These are phyloP conservation scores for Epistrophella euchroma DNA, from an alignment of 2,888 invertebrate genomes.

Conservation along the genomic window DNA sequence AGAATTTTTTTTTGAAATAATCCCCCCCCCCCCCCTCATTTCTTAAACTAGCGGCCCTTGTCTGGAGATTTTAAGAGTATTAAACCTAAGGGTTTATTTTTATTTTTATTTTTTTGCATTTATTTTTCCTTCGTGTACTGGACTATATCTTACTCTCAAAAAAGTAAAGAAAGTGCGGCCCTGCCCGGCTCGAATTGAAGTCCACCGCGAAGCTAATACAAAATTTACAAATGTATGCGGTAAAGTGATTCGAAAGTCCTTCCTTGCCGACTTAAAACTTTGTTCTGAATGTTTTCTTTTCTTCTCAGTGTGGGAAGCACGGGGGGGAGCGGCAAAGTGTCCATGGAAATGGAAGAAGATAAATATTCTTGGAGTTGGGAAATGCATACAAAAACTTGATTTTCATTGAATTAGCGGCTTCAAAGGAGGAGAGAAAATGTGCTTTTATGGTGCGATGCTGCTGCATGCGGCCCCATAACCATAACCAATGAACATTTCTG, in stretches of 20 bases:
- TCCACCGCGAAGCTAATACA: slow-evolving; percentile 63
- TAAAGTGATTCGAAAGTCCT: slow-evolving; percentile 57
- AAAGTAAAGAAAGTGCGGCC: neutral
- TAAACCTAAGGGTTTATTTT: too few species aligned
- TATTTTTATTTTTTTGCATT: too few species aligned
- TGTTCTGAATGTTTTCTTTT: slow-evolving; percentile 15
- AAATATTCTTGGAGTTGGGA: slow-evolving; percentile 33
- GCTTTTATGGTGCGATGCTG: slow-evolving; percentile 55
- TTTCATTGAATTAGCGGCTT: slow-evolving; percentile 74
- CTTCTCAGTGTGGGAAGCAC: neutral
- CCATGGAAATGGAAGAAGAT: neutral
- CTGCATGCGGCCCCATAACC: neutral
- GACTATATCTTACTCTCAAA: too few species aligned
- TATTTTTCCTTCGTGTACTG: too few species aligned
- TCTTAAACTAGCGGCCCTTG: too few species aligned
- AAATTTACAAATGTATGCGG: slow-evolving; percentile 72
- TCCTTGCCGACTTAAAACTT: slow-evolving; percentile 54
- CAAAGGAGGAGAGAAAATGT: slow-evolving; percentile 67
- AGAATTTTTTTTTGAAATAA: too few species aligned
- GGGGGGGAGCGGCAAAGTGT: neutral
- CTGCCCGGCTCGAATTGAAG: slow-evolving; percentile 1
- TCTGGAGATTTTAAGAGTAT: too few species aligned
- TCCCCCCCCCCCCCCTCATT: too few species aligned
- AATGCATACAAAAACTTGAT: slow-evolving; percentile 72
- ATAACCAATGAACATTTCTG: slow-evolving; percentile 17